These are phyloP conservation scores for Sclerurus mexicanus DNA, from an alignment of 2,113 vertebrate genomes.

Conservation along the genomic window DNA sequence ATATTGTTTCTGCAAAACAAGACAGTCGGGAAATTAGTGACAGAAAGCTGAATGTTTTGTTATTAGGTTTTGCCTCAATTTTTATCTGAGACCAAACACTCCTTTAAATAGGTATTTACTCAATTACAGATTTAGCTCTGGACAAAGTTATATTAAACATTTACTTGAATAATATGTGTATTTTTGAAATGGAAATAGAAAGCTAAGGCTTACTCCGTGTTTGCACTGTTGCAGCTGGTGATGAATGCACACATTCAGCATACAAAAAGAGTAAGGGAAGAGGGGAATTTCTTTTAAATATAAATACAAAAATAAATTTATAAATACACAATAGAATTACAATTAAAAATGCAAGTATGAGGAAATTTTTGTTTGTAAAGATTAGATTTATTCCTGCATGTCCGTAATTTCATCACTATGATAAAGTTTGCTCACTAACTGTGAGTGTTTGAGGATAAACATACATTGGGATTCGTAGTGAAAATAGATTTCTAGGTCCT, in stretches of 20 bases:
- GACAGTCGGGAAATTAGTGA: neutral
- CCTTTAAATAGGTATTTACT: neutral
- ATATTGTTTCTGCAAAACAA: neutral
- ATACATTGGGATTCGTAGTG: neutral
- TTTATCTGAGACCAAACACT: neutral
- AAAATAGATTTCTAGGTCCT: neutral
- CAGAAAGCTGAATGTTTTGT: neutral
- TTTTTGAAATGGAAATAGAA: neutral
- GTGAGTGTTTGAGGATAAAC: neutral
- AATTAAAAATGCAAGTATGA: neutral
- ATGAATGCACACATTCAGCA: neutral
- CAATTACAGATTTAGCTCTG: neutral
- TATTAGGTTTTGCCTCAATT: neutral
- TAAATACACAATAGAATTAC: neutral
- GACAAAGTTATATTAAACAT: neutral
- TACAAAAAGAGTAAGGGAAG: neutral
- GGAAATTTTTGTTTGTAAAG: neutral
- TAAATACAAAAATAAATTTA: neutral
- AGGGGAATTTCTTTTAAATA: neutral
- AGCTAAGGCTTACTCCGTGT: neutral
- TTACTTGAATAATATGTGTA: neutral
- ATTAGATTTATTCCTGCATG: neutral
- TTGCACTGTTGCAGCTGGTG: neutral
- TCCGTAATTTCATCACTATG: neutral
- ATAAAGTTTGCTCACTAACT: neutral